Base-by-base conservation (phyloP, 1,140 invertebrate genomes). In the Vanessa atalanta region DNA sequence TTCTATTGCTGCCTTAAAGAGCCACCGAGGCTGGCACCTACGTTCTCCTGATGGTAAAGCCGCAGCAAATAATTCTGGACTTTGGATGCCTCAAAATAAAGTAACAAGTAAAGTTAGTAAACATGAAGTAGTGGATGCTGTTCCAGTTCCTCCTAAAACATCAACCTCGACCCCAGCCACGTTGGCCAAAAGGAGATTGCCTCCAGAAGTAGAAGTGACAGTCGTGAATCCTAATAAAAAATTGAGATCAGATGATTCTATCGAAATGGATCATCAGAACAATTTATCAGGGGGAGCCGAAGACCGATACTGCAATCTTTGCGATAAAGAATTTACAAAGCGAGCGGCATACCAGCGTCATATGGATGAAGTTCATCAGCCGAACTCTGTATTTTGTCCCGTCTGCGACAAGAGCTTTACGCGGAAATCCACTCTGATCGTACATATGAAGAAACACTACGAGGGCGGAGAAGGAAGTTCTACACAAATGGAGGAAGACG, bases 21-120 rank as follows among this genome's bases (percentile, higher is more conserved):
- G 94, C 73, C 95, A 95, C 77, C 91, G 93, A 16, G 94, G 94
- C 1, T 95, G 95, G 94, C 95, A 95, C 80, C 86, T 94, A 23
- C 88, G 94, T 4, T 93, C 90, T 0, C 93, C 93, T 9, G 93
- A 94, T 76, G 92, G 93, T 6, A 93, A 93, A 81, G 93, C 93
- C 12, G 93, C 93, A 15, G 93, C 92, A 1, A 93, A 93, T 67
- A 93, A 93, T 65, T 85, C 85, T 14, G 93, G 93, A 0, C 83
- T 93, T 3, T 93, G 93, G 93, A 93, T 93, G 93, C 93, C 93
- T 8, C 93, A 93, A 65, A 89, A 92, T 67, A 93, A 93, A 83
- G 92, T 93, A 1, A 93, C 92, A 6, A 93, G 82, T 70, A 93
- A 93, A 79, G 88, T 93, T 0, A 93, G 93, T 63, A 93, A 93